phyloP scores from a whole-genome alignment of 2,113 vertebrate genomes.

The Notiomystis cincta region DNA sequence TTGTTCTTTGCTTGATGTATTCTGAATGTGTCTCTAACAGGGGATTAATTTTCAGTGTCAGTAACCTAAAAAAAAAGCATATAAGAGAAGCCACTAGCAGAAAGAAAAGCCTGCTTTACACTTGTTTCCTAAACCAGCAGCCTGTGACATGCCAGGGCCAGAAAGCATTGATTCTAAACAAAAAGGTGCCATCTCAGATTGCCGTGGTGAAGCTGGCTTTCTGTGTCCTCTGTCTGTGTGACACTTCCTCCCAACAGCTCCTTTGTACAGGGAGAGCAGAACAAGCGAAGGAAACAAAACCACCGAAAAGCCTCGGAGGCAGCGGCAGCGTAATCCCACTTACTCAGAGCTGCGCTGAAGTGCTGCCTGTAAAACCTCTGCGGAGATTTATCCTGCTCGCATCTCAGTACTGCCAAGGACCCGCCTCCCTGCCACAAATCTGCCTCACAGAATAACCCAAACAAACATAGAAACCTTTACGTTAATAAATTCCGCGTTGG shows the following conservation, averaged over 20 bases:
- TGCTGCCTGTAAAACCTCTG: slow-evolving; percentile 25
- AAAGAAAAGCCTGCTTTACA: neutral
- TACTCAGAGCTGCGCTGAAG: slow-evolving; percentile 17
- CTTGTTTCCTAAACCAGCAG: neutral
- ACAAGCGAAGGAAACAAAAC: neutral
- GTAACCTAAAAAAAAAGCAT: neutral
- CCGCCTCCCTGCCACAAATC: slow-evolving; percentile 29
- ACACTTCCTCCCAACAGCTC: neutral
- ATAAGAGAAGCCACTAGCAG: neutral
- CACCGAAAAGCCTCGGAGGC: neutral
- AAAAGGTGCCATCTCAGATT: neutral
- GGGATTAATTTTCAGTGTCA: neutral
- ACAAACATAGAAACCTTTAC: neutral
- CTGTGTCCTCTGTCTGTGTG: neutral
- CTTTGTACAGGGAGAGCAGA: neutral
- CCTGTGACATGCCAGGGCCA: neutral
- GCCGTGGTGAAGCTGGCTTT: neutral
- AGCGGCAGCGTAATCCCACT: neutral
- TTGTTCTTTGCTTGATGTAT: neutral
- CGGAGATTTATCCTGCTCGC: slow-evolving; percentile 24
- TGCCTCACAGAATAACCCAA: neutral
- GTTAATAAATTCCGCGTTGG: neutral
- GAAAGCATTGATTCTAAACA: neutral
- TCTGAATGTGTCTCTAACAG: neutral
- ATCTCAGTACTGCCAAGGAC: neutral